phyloP scores from a whole-genome alignment of 1,140 invertebrate species.

The Drosophila bocki region DNA sequence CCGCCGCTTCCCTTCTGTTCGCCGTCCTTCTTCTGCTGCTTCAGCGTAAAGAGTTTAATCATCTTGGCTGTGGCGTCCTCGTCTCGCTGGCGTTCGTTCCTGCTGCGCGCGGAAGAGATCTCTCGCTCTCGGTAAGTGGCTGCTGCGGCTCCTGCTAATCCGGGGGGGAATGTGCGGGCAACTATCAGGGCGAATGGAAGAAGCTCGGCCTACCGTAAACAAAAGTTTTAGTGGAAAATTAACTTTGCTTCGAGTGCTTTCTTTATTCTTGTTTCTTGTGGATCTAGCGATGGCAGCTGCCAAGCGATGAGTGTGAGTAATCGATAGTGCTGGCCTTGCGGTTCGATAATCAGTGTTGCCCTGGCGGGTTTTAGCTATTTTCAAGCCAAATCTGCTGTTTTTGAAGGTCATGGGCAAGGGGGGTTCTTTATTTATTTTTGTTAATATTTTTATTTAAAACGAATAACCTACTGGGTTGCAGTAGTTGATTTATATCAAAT shows the following conservation, averaged over 20 bases:
- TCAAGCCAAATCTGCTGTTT: neutral
- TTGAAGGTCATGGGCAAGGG: neutral
- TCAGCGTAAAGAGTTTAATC: constrained; percentile 99
- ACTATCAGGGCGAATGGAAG: constrained; percentile 17
- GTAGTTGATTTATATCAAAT: neutral
- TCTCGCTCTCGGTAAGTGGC: constrained; percentile 9
- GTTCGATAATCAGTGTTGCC: neutral
- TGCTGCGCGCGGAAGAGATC: constrained; percentile 11
- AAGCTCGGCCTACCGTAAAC: constrained; percentile 46
- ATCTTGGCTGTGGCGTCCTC: constrained; percentile 86
- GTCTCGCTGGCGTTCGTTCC: constrained; percentile 48
- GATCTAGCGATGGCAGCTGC: constrained; percentile 10
- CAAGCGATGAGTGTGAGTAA: constrained; percentile 20
- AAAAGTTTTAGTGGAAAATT: constrained; percentile 29
- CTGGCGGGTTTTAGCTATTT: neutral
- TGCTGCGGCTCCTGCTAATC: constrained; percentile 7
- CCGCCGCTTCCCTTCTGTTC: constrained; percentile 91
- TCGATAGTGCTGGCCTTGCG: constrained; percentile 11
- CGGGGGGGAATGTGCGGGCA: constrained; percentile 7
- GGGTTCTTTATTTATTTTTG: neutral
- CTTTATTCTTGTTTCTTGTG: constrained; percentile 21
- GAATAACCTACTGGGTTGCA: neutral
- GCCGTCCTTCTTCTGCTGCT: constrained; percentile 99
- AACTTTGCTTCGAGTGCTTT: constrained; percentile 37
- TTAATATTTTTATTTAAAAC: neutral